Conservation (phyloP, 1,140 invertebrate genomes). For the Pseudomyrmex flavicornis region DNA sequence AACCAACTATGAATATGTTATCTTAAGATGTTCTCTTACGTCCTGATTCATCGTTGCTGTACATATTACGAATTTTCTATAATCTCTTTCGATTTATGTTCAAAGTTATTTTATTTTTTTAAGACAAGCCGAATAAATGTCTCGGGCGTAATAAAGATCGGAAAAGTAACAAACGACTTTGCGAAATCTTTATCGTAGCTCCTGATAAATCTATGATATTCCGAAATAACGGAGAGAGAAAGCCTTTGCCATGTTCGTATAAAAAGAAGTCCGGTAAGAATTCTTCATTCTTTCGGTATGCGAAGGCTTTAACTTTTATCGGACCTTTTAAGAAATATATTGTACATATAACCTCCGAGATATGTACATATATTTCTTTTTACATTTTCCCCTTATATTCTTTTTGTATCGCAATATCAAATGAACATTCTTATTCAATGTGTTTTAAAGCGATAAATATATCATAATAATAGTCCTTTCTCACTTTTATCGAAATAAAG, state of each 20-base stretch:
- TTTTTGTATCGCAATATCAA: constrained; percentile 7
- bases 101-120: constrained; percentile 5
- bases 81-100: constrained; percentile 11
- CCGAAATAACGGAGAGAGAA: constrained; percentile 38
- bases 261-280: neutral
- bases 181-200: constrained; percentile 2
- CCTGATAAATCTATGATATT: constrained; percentile 26
- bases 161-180: constrained; percentile 1
- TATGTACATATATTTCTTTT: constrained; percentile 11
- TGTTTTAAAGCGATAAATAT: constrained; percentile 40
- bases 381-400: constrained; percentile 24
- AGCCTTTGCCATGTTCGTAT: constrained; percentile 3
- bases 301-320: constrained; percentile 12
- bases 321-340: constrained; percentile 13
- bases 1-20: neutral
- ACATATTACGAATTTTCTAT: neutral
- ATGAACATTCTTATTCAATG: constrained; percentile 26
- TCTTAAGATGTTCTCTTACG: neutral
- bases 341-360: too few relatives aligned
- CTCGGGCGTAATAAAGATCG: neutral
- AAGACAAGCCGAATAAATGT: constrained; percentile 5
- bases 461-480: too few relatives aligned
- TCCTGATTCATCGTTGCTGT: neutral
- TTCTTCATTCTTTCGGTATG: constrained; percentile 1
- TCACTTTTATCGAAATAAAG: neutral